Evolutionary conservation across 1,140 invertebrate genomes (phyloP).

Genomic region (Scaptomyza pallida): DNA sequence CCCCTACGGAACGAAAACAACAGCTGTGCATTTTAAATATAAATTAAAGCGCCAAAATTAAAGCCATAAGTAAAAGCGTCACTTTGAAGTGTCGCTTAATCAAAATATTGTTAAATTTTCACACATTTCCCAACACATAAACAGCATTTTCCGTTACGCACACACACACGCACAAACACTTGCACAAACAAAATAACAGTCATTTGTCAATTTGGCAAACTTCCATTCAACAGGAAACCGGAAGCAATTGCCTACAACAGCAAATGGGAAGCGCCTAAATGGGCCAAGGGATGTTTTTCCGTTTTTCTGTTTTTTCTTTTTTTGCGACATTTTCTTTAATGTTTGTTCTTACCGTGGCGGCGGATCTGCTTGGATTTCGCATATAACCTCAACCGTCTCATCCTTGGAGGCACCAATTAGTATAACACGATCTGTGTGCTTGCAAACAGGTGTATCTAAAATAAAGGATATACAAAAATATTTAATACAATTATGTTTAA

Average conservation of each 20-base stretch:
- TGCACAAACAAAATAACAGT: constrained; percentile 56
- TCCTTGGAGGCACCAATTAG: constrained; percentile 93
- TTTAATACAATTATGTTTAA: constrained; percentile 7
- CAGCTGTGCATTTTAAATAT: constrained; percentile 57
- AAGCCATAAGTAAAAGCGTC: background rate
- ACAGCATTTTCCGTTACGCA: constrained; percentile 66
- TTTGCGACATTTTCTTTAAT: background rate
- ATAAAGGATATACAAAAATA: constrained; percentile 40
- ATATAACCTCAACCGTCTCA: constrained; percentile 92
- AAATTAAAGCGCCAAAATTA: constrained; percentile 44
- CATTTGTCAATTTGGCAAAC: constrained; percentile 79
- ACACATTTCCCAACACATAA: constrained; percentile 73
- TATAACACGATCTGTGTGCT: constrained; percentile 88
- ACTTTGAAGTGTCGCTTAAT: constrained; percentile 39
- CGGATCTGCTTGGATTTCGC: constrained; percentile 94
- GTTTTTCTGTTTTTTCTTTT: constrained; percentile 1
- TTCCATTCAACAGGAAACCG: constrained; percentile 77
- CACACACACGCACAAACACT: constrained; percentile 11
- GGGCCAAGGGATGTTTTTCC: background rate
- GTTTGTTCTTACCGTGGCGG: constrained; percentile 86
- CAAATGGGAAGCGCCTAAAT: constrained; percentile 20
- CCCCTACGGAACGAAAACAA: background rate
- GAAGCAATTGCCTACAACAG: constrained; percentile 76
- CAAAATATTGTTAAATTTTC: constrained; percentile 71
- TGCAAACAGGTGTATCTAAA: constrained; percentile 93